These are phyloP conservation scores for Mus spicilegus DNA, from an alignment of 2,113 vertebrate species.

Conservation along the genomic window DNA sequence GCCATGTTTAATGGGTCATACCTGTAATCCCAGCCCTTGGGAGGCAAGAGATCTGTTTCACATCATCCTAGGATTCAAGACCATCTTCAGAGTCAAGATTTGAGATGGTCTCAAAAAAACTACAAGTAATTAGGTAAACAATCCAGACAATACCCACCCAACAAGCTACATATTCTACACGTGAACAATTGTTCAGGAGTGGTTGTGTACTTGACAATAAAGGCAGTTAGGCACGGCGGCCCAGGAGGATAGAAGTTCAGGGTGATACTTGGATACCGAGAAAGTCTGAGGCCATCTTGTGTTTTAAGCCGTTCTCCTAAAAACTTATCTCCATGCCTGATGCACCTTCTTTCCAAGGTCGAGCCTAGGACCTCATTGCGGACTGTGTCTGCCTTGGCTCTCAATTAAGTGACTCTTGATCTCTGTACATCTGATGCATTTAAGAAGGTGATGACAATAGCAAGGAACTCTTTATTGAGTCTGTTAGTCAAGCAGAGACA, in stretches of 20 bases:
- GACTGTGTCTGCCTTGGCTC: background rate
- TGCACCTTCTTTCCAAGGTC: background rate
- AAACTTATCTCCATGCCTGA: background rate
- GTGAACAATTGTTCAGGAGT: background rate
- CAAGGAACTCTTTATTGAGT: constrained; percentile 52
- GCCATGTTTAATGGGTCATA: too few relatives aligned
- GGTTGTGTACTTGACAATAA: background rate
- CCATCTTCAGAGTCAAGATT: background rate
- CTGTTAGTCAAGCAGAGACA: constrained; percentile 45
- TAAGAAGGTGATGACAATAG: background rate
- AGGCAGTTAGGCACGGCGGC: background rate
- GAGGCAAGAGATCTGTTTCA: background rate
- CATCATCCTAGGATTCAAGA: background rate
- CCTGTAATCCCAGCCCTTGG: background rate
- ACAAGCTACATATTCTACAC: background rate
- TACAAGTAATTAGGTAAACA: background rate
- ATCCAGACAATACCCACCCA: background rate
- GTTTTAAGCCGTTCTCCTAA: background rate
- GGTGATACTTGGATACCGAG: too few relatives aligned
- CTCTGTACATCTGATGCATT: background rate
- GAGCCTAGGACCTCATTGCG: background rate
- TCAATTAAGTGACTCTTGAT: background rate
- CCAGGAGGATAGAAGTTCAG: background rate
- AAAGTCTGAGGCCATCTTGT: background rate
- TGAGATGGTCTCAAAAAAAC: too few relatives aligned